Base-by-base conservation (phyloP, 2,113 vertebrate genomes). In the Vulpes lagopus region DNA sequence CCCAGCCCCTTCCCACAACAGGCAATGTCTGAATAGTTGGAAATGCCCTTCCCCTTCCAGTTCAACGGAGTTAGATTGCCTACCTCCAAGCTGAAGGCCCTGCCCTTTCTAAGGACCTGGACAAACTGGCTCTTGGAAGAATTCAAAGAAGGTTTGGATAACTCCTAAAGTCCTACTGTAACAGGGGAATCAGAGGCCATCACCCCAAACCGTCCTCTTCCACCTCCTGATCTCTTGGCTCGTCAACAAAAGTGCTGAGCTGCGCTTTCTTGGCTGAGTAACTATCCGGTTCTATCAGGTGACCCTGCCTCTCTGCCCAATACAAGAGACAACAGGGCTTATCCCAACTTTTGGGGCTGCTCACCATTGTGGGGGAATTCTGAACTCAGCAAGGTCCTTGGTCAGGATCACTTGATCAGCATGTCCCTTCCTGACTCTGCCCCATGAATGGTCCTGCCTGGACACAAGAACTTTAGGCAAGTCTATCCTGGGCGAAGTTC, bases 1-100 rank as follows among this genome's bases (percentile, higher is more conserved):
- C 12, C 59, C 69, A 17, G 49, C 0, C 30, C 20, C 32, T 23
- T 20, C 64, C 38, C 59, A 35, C 30, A 23, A 30, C 53, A 92
- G 65, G 87, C 96, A 96, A 88, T 67, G 74, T 87, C 88, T 74
- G 8, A 81, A n/a, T 51, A 60, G 81, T 89, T 74, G 51, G 89
- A 88, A 91, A 79, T 32, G 55, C 0, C 0, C 22, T 76, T 69
- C 55, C 53, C 15, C 2, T 62, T 60, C 76, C 53, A n/a, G 17
- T 27, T 67, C 20, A 16, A 20, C 25, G 86, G 71, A 49, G 49
- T 60, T 84, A 85, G 78, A 86, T 59, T 76, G 30, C 53, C 25
- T 43, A 79, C 57, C 22, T n/a, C 59, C 74, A 84, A 87, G 62
- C 35, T 43, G 53, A 87, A 43, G 43, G 43, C 43, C 43, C 15